Conservation (phyloP, 2,797 vertebrate genomes). For the Girardinus metallicus region DNA sequence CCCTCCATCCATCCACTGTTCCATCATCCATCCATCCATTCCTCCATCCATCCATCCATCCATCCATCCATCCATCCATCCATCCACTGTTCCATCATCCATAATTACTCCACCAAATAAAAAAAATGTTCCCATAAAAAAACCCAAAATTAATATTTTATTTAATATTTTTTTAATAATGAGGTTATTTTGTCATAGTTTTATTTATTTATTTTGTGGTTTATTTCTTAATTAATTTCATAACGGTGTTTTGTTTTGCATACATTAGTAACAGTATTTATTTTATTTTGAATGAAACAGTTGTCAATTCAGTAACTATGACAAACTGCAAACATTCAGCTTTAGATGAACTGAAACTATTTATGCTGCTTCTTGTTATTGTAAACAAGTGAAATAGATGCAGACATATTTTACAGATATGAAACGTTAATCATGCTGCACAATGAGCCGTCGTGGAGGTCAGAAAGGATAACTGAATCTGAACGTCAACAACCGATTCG, state of each 20-base stretch:
- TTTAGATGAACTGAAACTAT: background rate
- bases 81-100: background rate
- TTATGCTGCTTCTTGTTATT: slow-evolving; percentile 7
- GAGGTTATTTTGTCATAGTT: too few species aligned
- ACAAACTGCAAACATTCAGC: background rate
- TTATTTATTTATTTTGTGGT: too few species aligned
- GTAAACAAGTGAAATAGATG: background rate
- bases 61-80: too few species aligned
- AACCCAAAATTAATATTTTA: too few species aligned
- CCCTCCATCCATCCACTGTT: too few species aligned
- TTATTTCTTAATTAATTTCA: too few species aligned
- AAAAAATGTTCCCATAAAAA: too few species aligned
- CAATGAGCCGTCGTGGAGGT: slow-evolving; percentile 2
- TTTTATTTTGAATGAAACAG: too few species aligned
- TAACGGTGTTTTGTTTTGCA: too few species aligned
- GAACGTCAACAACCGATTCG: slow-evolving; percentile 31
- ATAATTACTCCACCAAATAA: background rate
- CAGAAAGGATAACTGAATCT: slow-evolving; percentile 6
- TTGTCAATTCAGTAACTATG: background rate
- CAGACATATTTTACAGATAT: background rate
- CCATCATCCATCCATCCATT: too few species aligned
- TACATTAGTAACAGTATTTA: background rate
- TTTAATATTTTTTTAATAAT: too few species aligned
- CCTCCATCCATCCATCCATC: too few species aligned
- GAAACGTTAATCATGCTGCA: background rate